Evolutionary conservation across 2,888 invertebrate species (phyloP), one percentile per base, ranked within the genome.

Genomic region (Brenthis hecate): DNA sequence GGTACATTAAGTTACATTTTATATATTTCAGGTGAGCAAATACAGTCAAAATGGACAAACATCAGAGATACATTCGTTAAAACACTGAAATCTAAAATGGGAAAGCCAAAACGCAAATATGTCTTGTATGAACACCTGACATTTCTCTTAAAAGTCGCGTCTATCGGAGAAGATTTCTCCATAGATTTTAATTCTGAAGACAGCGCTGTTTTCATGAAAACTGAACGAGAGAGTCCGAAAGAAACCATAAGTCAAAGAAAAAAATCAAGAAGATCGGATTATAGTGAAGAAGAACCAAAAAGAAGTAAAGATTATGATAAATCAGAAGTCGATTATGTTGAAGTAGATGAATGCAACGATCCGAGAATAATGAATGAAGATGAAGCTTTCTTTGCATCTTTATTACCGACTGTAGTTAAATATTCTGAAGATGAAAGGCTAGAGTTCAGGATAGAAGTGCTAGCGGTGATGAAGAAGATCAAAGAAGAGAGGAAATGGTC

Each of bases 321-420:
- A 48, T 77, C 75, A 6, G 80, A 81, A 1, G 75, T 86, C 23
- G 85, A 88, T 73, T 84, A 85, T 56, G 78, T 84, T 0, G 86
- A 83, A 70, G 76, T 86, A 0, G 84, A 85, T 3, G 84, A 84
- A 6, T 71, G 73, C 0, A 81, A 78, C 65, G 90, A 91, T 65
- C 85, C 86, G 0, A 81, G 92, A 47, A 76, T 92, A 0, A 92
- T 92, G 92, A 92, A 92, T 66, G 92, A 92, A 70, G 92, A 92
- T 69, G 92, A 92, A 69, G 92, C 92, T 0, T 92, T 92, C 72
- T 92, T 92, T 63, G 92, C 92, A 0, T 92, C 92, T 0, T 74
- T 92, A 1, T 73, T 92, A 32, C 92, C 92, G 0, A 84, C 89
- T 0, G 80, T 92, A 1, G 91, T 91, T 0, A 90, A 84, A 71